These are phyloP conservation scores for Mimas tiliae DNA, from an alignment of 2,888 invertebrate species.

Conservation along the genomic window DNA sequence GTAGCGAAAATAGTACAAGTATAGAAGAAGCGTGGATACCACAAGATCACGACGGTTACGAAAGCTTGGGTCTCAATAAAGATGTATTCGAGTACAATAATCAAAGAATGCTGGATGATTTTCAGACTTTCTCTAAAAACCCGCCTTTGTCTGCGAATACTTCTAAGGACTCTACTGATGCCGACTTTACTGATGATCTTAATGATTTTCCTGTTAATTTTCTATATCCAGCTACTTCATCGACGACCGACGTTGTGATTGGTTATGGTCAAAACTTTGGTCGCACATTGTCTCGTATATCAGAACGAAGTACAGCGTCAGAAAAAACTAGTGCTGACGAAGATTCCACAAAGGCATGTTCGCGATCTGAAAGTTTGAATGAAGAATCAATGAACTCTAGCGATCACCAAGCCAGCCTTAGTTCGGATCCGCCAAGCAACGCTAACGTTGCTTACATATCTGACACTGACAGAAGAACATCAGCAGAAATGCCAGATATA, in stretches of 20 bases:
- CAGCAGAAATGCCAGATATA: constrained; percentile 93
- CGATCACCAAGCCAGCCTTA: constrained; percentile 93
- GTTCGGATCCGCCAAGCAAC: constrained; percentile 92
- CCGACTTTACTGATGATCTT: constrained; percentile 90
- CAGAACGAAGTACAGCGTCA: constrained; percentile 94
- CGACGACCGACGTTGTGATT: constrained; percentile 87
- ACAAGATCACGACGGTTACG: constrained; percentile 88
- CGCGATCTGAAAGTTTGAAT: constrained; percentile 92
- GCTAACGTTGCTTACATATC: constrained; percentile 91
- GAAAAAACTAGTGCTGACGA: constrained; percentile 94
- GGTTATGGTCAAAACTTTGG: constrained; percentile 91
- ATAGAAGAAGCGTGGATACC: constrained; percentile 93
- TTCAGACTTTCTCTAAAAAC: constrained; percentile 79
- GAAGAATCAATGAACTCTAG: constrained; percentile 93
- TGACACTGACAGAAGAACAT: constrained; percentile 91
- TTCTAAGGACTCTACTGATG: constrained; percentile 84
- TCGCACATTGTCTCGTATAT: constrained; percentile 93
- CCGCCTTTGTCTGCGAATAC: constrained; percentile 78
- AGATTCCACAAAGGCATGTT: constrained; percentile 93
- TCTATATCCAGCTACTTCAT: constrained; percentile 88
- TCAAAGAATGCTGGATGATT: constrained; percentile 77
- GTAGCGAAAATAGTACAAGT: constrained; percentile 93
- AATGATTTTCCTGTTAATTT: constrained; percentile 91
- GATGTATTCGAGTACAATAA: constrained; percentile 77
- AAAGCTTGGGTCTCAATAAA: constrained; percentile 79